Evolutionary conservation across 2,888 invertebrate species (phyloP).

Genomic region (Notodonta ziczac): DNA sequence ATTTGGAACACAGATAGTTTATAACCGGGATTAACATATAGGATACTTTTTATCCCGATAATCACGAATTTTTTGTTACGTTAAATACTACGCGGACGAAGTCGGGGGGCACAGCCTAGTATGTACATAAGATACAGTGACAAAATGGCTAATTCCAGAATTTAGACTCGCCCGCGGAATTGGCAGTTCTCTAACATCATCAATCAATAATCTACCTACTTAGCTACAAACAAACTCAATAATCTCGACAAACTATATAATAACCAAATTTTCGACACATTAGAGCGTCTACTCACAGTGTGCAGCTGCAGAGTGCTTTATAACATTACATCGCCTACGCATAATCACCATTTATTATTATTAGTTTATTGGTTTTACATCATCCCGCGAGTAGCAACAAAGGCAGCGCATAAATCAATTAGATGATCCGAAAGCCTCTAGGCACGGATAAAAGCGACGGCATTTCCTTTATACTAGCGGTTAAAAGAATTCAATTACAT

Average conservation of each 20-base stretch:
- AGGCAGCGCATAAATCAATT: constrained; percentile 69
- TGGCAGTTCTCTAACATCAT: too few species aligned
- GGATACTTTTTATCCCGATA: too few species aligned
- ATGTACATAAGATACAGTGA: too few species aligned
- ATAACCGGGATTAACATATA: too few species aligned
- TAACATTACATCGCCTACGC: not conserved
- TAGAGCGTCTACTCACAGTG: not conserved
- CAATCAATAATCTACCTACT: too few species aligned
- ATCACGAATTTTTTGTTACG: too few species aligned
- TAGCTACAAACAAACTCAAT: too few species aligned
- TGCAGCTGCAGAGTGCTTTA: not conserved
- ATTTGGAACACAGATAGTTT: too few species aligned
- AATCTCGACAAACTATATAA: not conserved
- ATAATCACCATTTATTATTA: constrained; percentile 8
- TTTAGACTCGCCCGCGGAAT: too few species aligned
- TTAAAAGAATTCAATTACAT: constrained; percentile 81
- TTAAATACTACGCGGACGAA: too few species aligned
- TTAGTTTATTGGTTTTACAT: constrained; percentile 42
- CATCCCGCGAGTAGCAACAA: constrained; percentile 57
- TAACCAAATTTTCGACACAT: not conserved
- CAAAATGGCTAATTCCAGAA: too few species aligned
- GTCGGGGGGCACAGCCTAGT: too few species aligned
- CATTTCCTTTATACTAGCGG: constrained; percentile 75
- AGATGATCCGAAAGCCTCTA: constrained; percentile 67
- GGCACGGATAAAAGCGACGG: constrained; percentile 72